A percentile compares a stretch with the other conserved stretches of the same genome.
Evolutionary conservation across 2,888 invertebrate genomes (phyloP).

Genomic region (Mesorhabditis belari): DNA sequence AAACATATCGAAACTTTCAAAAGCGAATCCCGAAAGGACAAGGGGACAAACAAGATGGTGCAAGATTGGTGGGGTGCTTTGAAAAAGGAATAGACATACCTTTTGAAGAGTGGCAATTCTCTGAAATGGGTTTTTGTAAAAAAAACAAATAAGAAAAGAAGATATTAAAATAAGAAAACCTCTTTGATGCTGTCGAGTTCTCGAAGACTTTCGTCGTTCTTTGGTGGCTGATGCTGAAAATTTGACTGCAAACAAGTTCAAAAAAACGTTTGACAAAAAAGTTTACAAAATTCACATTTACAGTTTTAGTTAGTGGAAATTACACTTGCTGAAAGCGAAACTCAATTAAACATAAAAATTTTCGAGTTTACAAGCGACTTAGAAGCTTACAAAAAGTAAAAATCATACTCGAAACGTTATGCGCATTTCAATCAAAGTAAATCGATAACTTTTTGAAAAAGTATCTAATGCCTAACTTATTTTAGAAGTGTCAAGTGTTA

Average conservation of each 20-base stretch:
- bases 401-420: no score
- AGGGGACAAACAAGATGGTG: slow-evolving; percentile 7
- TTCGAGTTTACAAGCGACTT: no score
- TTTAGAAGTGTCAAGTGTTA: background rate
- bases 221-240: slow-evolving; percentile 16
- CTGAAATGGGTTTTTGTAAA: slow-evolving; percentile 19
- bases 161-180: slow-evolving; percentile 5
- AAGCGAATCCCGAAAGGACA: slow-evolving; percentile 1
- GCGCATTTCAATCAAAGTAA: no score
- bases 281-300: no score
- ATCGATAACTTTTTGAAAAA: background rate
- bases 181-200: slow-evolving; percentile 47
- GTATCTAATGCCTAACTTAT: background rate
- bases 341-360: no score
- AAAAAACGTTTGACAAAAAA: no score
- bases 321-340: no score
- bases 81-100: slow-evolving; percentile 22
- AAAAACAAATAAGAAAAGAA: background rate
- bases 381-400: no score
- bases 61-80: slow-evolving; percentile 12
- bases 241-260: no score
- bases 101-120: slow-evolving; percentile 45
- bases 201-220: slow-evolving; percentile 41
- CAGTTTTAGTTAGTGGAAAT: no score
- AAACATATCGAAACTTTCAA: background rate